Conservation (phyloP, 2,797 vertebrate species). For the Margarornis squamiger region DNA sequence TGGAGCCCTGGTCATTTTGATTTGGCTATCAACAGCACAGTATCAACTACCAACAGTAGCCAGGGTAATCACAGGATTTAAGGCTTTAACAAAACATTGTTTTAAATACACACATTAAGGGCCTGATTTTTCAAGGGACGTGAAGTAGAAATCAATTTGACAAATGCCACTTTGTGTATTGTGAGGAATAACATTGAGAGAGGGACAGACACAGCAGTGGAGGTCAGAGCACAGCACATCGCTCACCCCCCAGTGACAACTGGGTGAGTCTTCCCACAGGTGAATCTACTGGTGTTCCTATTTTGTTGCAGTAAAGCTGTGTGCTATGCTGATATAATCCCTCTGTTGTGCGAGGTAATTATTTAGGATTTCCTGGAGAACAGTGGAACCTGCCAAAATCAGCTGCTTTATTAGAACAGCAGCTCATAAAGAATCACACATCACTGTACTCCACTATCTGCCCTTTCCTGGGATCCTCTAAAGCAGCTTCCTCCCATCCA, state of each 20-base stretch:
- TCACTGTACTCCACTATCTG: background rate
- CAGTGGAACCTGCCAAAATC: background rate
- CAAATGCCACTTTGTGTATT: background rate
- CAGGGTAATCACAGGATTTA: background rate
- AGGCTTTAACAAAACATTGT: background rate
- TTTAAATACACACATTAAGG: background rate
- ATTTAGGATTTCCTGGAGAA: background rate
- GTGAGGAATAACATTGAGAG: fast-evolving
- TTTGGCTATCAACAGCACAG: background rate
- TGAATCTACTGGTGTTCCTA: background rate
- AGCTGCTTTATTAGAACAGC: background rate
- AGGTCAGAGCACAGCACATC: background rate
- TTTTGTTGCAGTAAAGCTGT: background rate
- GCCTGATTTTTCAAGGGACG: background rate
- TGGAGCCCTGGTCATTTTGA: background rate
- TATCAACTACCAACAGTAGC: background rate
- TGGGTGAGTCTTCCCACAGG: background rate
- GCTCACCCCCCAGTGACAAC: background rate
- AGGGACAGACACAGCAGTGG: background rate
- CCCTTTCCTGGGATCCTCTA: background rate
- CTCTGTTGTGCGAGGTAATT: background rate
- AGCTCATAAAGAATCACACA: background rate
- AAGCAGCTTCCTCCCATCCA: background rate
- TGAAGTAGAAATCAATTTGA: background rate
- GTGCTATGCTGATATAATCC: background rate